Base-by-base conservation (phyloP, 1,140 invertebrate genomes). In the Mylabris phalerata region DNA sequence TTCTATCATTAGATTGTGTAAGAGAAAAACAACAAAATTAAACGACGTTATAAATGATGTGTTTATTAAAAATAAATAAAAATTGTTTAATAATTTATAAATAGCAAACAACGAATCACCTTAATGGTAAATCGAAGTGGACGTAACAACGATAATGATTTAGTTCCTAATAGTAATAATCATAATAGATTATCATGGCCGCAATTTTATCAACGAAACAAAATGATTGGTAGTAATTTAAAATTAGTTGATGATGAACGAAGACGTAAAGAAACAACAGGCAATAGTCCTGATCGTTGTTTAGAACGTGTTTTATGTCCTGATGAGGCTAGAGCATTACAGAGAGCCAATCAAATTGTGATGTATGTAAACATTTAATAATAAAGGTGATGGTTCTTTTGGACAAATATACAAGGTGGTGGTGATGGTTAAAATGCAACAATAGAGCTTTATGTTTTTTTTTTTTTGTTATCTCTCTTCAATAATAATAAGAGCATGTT, bases 291-390 rank as follows among this genome's bases (percentile, higher is more conserved):
- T 42, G 58, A 46, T 40, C 7, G 4, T 5, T 75, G 77, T 62
- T 76, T 79, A 55, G 78, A 80, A 70, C 74, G 80, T 61, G 80
- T 80, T 64, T 72, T 81, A 70, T 80, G 82, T 72, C 81, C 82
- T 64, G 84, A 87, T 71, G 86, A 88, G 78, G 82, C 84, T 62
- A 85, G 85, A 72, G 87, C 87, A 66, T 84, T 89, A 80, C 85
- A 88, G 78, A 82, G 84, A 73, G 87, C 87, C 71, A 88, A 86
- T 80, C 87, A 88, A 74, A 89, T 89, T 75, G 86, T 89, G 73
- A 88, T 88, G 87, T 90, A 89, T 80, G 86, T 87, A 79, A 48
- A 26, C 44, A 46, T 45, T 41, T 4, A 26, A 46, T 19, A 19
- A 19, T 27, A 19, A 9, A 24, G 9, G 41, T 19, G 19, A 19